A percentile compares a stretch with the other conserved stretches of the same genome.
phyloP scores from a whole-genome alignment of 2,888 invertebrate species.

The Synanthedon formicaeformis region DNA sequence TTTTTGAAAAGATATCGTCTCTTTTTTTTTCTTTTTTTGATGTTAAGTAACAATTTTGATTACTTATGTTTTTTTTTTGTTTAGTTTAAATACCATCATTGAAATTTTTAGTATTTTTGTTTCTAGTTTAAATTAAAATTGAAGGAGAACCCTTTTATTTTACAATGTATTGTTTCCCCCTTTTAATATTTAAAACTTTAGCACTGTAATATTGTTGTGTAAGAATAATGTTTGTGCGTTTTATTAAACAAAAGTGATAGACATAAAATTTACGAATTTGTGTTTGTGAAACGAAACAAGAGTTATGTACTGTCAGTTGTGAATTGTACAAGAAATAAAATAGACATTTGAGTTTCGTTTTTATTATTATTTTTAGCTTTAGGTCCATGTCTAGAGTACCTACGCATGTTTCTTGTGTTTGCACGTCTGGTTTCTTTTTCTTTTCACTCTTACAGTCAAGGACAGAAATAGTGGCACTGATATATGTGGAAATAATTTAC shows the following conservation, averaged over 20 bases:
- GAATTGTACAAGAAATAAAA: constrained; percentile 64
- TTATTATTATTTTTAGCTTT: constrained; percentile 38
- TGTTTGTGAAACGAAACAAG: background rate
- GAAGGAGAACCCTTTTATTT: no score
- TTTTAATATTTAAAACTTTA: background rate
- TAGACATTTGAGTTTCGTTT: constrained; percentile 53
- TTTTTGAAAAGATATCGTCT: constrained; percentile 38
- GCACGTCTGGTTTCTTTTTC: constrained; percentile 26
- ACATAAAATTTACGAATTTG: background rate
- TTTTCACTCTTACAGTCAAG: constrained; percentile 7
- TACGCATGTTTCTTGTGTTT: constrained; percentile 48
- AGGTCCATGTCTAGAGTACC: constrained; percentile 38
- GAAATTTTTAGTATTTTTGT: no score
- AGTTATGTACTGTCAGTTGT: constrained; percentile 33
- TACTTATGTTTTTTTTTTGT: constrained; percentile 11
- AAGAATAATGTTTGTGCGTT: background rate
- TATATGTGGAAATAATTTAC: constrained; percentile 17
- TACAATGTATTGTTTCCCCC: background rate
- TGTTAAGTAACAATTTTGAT: constrained; percentile 38
- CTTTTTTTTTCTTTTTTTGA: constrained; percentile 25
- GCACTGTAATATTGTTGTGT: background rate
- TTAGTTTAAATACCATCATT: constrained; percentile 1
- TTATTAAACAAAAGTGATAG: no score
- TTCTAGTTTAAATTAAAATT: no score
- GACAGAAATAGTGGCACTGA: constrained; percentile 12